These are phyloP conservation scores for Ciconia nigra DNA, from an alignment of 2,797 vertebrate species.

Conservation along the genomic window DNA sequence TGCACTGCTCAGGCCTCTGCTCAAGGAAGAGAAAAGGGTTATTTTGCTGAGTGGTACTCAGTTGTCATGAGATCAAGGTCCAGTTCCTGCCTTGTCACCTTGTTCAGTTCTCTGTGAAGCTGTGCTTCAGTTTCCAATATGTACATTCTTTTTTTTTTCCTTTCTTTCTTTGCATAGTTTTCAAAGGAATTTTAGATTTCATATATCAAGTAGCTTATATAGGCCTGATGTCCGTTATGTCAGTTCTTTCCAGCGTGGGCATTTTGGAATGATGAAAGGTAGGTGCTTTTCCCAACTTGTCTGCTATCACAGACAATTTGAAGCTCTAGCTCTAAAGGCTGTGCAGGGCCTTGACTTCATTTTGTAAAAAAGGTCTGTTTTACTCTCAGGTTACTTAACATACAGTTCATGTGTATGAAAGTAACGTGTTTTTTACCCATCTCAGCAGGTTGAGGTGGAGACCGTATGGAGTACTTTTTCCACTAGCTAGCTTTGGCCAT, in stretches of 20 bases:
- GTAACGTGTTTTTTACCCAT: neutral
- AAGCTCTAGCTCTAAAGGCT: neutral
- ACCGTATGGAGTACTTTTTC: neutral
- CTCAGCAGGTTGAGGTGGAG: neutral
- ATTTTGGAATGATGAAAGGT: neutral
- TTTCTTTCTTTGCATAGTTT: neutral
- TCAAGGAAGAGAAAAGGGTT: neutral
- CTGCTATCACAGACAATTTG: neutral
- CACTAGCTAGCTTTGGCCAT: neutral
- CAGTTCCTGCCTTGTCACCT: neutral
- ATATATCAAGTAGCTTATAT: neutral
- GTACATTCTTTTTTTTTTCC: neutral
- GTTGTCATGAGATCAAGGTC: neutral
- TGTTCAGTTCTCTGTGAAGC: neutral
- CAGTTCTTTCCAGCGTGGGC: neutral
- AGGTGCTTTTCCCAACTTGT: neutral
- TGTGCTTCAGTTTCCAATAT: fast-evolving
- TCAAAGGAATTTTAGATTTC: neutral
- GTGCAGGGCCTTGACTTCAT: neutral
- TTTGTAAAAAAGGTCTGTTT: neutral
- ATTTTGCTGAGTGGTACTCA: neutral
- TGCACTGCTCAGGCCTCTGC: neutral
- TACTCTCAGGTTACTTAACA: neutral
- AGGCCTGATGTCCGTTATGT: neutral
- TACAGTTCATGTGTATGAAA: neutral